Base-by-base conservation (phyloP, 1,140 invertebrate genomes). In the Zaprionus davidi region DNA sequence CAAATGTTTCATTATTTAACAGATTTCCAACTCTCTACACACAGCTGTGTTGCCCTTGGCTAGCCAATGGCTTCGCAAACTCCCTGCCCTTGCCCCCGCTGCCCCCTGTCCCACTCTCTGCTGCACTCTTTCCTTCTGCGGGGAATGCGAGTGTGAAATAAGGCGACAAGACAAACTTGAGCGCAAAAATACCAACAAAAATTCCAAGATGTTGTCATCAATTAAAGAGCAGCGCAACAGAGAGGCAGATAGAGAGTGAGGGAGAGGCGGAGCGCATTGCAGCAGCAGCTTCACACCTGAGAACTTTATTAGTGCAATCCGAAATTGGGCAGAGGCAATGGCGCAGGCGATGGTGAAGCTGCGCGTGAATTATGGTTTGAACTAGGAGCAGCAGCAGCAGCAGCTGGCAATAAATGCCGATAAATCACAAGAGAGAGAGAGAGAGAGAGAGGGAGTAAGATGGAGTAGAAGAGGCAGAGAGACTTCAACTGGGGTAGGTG, bases 181-280 rank as follows among this genome's bases (percentile, higher is more conserved):
- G 56, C 70, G 77, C 26, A 31, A 60, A 77, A 90, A 91, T 85
- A 79, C 90, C 86, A 87, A 81, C 83, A 67, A 83, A 87, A 92
- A 92, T 92, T 92, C 90, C 90, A 82, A 78, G 78, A 88, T 90
- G 80, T 91, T 92, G 90, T 92, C 90, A 91, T 92, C 90, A 92
- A 92, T 92, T 92, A 92, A 92, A 81, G 72, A 64, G 70, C 9
- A 70, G 70, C 65, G 69, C 49, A 70, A 60, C 71, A 63, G 55
- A 62, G 38, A 34, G 17, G 53, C 12, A 13, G 15, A 49, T 26
- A 58, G 22, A 22, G 20, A 58, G 31, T 15, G 71, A 55, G 26
- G 34, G 41, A 34, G 34, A 34, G 6, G 57, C 38, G 1, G 28
- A 15, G 56, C 11, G 5, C 31, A 13, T 51, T 46, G 60, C 73